Evolutionary conservation across 2,888 invertebrate species (phyloP), one percentile per base, ranked within the genome.

Genomic region (Drosophila rellima): DNA sequence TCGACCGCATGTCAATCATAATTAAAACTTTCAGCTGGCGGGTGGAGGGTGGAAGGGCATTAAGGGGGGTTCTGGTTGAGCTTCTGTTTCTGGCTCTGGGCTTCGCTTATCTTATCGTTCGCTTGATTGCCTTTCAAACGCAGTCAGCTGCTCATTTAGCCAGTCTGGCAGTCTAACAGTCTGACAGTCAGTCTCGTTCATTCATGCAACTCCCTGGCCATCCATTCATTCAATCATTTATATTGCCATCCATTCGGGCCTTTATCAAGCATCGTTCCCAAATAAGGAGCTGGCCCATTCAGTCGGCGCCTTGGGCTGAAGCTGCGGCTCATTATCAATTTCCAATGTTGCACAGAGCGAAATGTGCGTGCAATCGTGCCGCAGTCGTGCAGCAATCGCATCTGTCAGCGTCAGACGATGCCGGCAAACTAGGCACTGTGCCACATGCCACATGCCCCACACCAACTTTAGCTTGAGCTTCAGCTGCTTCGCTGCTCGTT

Each of bases 1-100:
- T 40, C 78, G 70, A 83, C 85, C 85, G 85, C 88, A 85, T 85
- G 85, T 85, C 85, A 85, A 85, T 85, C 85, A 85, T 85, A 85
- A 85, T 85, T 85, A 85, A 85, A 83, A 85, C 65, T 85, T 87
- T 73, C 78, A 51, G 59, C 33, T 50, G 18, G 26, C 31, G 54
- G 35, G 39, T 45, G 42, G 26, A 7, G 26, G 26, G 7, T 26
- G 2, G 7, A 26, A 26, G 26, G 56, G 45, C 42, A 18, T 35
- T 5, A 3, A 35, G 60, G 55, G 55, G 52, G 35, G 50, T 37
- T 39, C 18, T 47, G 33, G 17, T 26, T 40, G 42, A 40, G 54
- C 42, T 54, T 42, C 40, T 52, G 52, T 51, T 37, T 23, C 35
- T 20, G 47, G 11, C 40, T 62, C 60, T 59, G 61, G 57, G 47